Evolutionary conservation across 2,888 invertebrate genomes (phyloP), one percentile per base, ranked within the genome.

Genomic region (Napeogenes sylphis): DNA sequence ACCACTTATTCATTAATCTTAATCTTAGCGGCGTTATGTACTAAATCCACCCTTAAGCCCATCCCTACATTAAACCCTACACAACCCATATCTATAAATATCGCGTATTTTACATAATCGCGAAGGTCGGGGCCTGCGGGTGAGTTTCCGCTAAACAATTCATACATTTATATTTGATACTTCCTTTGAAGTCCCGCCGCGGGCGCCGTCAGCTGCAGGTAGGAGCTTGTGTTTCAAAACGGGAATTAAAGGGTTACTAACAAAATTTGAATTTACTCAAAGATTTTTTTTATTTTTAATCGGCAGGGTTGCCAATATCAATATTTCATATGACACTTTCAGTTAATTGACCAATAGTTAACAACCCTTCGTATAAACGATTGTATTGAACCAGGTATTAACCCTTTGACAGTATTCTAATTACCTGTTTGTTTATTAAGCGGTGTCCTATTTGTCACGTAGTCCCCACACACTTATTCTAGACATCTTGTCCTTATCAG

Each of bases 361-460:
- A 35, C 6, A 35, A 6, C 4, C 4, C 21, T 21, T 38, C 3
- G 42, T 42, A 42, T 42, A 12, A 42, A 8, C 42, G 10, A 3
- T 38, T 38, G 38, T 42, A 10, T 42, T 42, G 35, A 75, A 69
- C 79, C 85, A 71, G 68, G 66, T 69, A 81, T 89, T 89, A 89
- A 88, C 88, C 89, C 89, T 87, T 89, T 89, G 85, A 87, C 86
- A 85, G 75, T 77, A 77, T 73, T 75, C 78, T 88, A 89, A 90
- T 89, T 88, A 80, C 79, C 80, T 75, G 70, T 79, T 75, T 83
- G 84, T 83, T 85, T 86, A 83, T 83, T 87, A 84, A 86, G 81
- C 79, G 76, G 35, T 78, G 83, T 83, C 80, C 82, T 77, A 76
- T 80, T 81, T 81, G 83, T 83, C 85, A 79, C 79, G 76, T 64